A percentile compares a stretch with the other conserved stretches of the same genome.
phyloP scores from a whole-genome alignment of 2,113 vertebrate genomes.

The Rhineura floridana region DNA sequence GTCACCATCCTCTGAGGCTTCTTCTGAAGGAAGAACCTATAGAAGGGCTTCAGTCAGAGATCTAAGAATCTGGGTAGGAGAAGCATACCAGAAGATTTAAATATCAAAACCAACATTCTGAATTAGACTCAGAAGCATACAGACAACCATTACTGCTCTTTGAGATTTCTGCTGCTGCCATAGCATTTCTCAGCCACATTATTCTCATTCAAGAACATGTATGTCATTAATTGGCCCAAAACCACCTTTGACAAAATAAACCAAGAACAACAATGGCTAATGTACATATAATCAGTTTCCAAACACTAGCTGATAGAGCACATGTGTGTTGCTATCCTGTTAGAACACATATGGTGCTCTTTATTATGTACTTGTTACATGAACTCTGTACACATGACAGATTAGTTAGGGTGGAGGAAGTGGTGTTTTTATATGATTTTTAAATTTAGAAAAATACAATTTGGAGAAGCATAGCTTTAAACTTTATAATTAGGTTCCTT shows the following conservation, averaged over 20 bases:
- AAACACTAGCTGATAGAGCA: background rate
- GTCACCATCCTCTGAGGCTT: no score
- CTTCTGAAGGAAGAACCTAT: no score
- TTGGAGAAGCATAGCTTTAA: background rate
- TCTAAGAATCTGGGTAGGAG: no score
- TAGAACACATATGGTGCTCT: background rate
- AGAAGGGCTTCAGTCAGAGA: no score
- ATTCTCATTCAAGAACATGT: background rate
- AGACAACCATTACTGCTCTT: background rate
- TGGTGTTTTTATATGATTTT: background rate
- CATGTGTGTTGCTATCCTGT: background rate
- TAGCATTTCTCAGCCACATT: background rate
- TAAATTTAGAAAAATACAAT: background rate
- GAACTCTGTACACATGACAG: background rate
- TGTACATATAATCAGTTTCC: background rate
- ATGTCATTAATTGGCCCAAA: background rate
- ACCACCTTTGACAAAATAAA: background rate
- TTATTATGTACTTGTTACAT: background rate
- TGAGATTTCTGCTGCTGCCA: background rate
- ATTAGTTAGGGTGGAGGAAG: background rate
- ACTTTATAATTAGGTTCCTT: background rate
- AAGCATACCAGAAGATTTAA: no score
- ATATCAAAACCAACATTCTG: no score
- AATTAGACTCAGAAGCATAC: no score
- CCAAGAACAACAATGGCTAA: no score